Percentiles rank a stretch among this genome's conserved stretches.
Evolutionary conservation across 2,797 vertebrate genomes (phyloP).

Genomic region (Echeneis naucrates): DNA sequence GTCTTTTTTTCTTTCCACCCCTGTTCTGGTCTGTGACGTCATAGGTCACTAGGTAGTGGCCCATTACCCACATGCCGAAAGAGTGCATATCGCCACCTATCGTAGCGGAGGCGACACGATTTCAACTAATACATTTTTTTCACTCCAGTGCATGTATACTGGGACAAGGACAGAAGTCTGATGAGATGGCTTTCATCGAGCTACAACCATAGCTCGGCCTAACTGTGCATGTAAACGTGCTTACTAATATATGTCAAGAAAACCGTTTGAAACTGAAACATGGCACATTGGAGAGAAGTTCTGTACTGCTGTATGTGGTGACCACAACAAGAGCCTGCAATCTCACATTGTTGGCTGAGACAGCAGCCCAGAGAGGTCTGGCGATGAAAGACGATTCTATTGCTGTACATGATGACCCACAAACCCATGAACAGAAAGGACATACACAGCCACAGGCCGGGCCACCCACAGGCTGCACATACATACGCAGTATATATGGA

Average conservation of each 20-base stretch:
- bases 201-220: no score
- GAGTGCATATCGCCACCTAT: no score
- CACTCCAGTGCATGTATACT: no score
- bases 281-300: background rate
- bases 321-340: conserved; percentile 27
- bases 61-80: no score
- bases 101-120: no score
- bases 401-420: conserved; percentile 52
- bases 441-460: conserved; percentile 10
- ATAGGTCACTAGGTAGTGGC: no score
- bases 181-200: no score
- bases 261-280: conserved; percentile 9
- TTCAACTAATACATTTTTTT: no score
- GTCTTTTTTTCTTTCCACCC: no score
- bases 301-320: background rate
- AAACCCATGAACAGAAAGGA: conserved; percentile 44
- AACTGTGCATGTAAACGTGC: no score
- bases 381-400: conserved; percentile 29
- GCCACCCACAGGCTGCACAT: conserved; percentile 34
- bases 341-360: conserved; percentile 42
- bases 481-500: conserved; percentile 12
- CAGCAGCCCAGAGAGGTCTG: conserved; percentile 39
- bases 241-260: background rate
- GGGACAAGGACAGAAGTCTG: no score
- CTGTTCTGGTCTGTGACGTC: no score